Base-by-base conservation (phyloP, 1,140 invertebrate species). In the Heterodera carotae region DNA sequence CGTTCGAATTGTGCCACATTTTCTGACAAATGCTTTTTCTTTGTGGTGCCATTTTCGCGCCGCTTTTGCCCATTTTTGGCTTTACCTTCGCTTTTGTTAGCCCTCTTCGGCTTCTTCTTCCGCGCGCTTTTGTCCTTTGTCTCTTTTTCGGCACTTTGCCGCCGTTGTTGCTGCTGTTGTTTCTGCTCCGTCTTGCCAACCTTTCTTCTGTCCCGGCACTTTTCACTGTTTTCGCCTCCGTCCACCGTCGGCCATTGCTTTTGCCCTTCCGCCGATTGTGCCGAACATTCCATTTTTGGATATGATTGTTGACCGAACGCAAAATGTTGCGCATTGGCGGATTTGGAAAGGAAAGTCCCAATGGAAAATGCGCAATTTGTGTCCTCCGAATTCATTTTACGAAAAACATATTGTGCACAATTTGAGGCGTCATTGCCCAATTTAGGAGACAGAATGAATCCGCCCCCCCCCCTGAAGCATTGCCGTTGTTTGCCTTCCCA, bases 161-260 rank as follows among this genome's bases (percentile, higher is more conserved):
- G 27, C 33, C 59, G 59, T 29, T 62, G 59, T 18, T 66, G 62
- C 15, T 66, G 62, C 62, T 66, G n/a, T 27, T 66, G 62, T 53
- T 53, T 15, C 48, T 53, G 48, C 18, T 53, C 48, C 18, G 48
- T 53, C 48, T 53, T 53, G 1, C 48, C 1, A 39, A 39, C 6
- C 39, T 43, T 53, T 10, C 22, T 22, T 7, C 22, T 53, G 48
- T 22, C 6, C 18, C 22, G 12, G 48, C 48, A 4, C 18, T 22
- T 4, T 53, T 53, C 48, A n/a, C n/a, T n/a, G 39, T 43, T 43
- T 43, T 43, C 39, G 6, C 39, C 39, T 43, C 39, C 39, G 6
- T 43, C 12, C 39, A 8, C 39, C 12, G 39, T 0, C 39, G 12
- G 48, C 12, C 48, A 22, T 53, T 22, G 12, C 12, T 53, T 53